Percentiles rank a stretch among this genome's conserved stretches.
phyloP scores from a whole-genome alignment of 2,797 vertebrate species.

The Enteromius mattozi region DNA sequence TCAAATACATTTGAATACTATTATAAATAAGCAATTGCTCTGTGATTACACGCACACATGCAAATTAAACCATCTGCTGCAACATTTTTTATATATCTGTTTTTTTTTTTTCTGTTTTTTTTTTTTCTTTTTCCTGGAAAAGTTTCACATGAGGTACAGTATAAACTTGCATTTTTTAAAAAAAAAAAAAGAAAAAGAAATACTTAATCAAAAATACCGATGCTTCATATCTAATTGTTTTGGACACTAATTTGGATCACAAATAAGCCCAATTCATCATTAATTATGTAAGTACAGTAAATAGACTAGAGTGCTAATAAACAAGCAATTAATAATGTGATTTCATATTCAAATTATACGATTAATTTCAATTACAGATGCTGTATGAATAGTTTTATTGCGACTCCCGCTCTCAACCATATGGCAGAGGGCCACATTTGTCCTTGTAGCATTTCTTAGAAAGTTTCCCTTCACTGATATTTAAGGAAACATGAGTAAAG shows the following conservation, averaged over 20 bases:
- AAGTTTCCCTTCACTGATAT: neutral
- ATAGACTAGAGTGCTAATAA: slow-evolving; percentile 34
- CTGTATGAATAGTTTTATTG: slow-evolving; percentile 22
- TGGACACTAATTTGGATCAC: slow-evolving; percentile 21
- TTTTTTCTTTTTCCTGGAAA: slow-evolving; percentile 14
- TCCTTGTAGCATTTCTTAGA: slow-evolving; percentile 18
- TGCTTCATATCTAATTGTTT: slow-evolving; percentile 23
- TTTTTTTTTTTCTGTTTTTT: no score
- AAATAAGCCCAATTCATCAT: slow-evolving; percentile 49
- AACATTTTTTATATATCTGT: neutral
- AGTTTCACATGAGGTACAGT: slow-evolving; percentile 3
- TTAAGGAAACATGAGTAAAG: slow-evolving; percentile 22
- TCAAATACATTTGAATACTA: slow-evolving; percentile 81
- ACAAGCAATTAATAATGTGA: slow-evolving; percentile 52
- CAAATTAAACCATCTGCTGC: slow-evolving; percentile 77
- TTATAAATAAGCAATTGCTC: slow-evolving; percentile 75
- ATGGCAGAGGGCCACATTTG: slow-evolving; percentile 37
- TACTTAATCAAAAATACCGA: neutral
- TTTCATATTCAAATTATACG: slow-evolving; percentile 43
- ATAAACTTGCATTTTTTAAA: neutral
- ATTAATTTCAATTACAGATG: slow-evolving; percentile 56
- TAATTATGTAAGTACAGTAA: slow-evolving; percentile 1
- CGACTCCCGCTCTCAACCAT: slow-evolving; percentile 32
- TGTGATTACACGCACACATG: slow-evolving; percentile 73
- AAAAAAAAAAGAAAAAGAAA: neutral